Evolutionary conservation across 2,113 vertebrate genomes (phyloP).

Genomic region (Rhinogobius similis): DNA sequence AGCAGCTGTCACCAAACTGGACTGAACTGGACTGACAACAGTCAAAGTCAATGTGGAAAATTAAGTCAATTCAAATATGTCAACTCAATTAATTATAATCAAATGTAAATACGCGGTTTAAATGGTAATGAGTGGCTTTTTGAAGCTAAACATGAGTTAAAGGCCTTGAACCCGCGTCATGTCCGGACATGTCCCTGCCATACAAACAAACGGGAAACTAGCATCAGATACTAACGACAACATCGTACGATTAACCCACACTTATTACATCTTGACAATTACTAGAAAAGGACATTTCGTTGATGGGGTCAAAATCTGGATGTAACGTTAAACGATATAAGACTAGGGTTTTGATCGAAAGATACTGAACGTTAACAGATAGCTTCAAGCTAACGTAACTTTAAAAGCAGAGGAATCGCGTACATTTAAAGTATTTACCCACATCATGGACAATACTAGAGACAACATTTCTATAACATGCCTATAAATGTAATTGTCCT

Average conservation of each 20-base stretch:
- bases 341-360: neutral
- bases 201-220: constrained; percentile 21
- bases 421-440: neutral
- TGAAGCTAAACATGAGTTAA: neutral
- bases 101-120: neutral
- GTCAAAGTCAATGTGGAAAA: too few relatives aligned
- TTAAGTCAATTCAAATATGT: neutral
- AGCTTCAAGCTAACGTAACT: constrained; percentile 23
- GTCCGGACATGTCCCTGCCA: constrained; percentile 65
- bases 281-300: neutral
- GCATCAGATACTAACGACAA: neutral
- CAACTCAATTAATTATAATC: neutral
- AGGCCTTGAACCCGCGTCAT: constrained; percentile 45
- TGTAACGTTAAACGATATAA: neutral
- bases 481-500: neutral
- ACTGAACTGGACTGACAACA: constrained; percentile 28
- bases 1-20: constrained; percentile 49
- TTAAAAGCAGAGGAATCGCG: neutral
- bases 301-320: neutral
- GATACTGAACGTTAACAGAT: constrained; percentile 5
- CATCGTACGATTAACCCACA: too few relatives aligned
- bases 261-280: rapidly evolving
- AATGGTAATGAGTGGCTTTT: neutral
- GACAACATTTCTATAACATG: neutral
- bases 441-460: neutral